Percentiles rank a stretch among this genome's conserved stretches.
Evolutionary conservation across 2,797 vertebrate species (phyloP).

Genomic region (Parotocinclus haroldoi): DNA sequence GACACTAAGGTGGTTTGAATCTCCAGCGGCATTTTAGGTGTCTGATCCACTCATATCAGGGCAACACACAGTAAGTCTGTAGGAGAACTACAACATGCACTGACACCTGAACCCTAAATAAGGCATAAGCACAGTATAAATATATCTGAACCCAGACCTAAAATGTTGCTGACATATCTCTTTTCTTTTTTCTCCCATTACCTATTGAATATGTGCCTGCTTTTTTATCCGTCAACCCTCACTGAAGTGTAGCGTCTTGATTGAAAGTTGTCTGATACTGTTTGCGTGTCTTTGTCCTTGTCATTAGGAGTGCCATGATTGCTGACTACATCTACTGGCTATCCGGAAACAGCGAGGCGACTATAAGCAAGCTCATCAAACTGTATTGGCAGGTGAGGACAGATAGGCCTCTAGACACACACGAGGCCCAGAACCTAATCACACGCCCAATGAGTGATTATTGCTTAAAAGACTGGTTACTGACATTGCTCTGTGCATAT

Average conservation of each 20-base stretch:
- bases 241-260: conserved; percentile 47
- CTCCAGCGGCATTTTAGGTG: no score
- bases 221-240: conserved; percentile 18
- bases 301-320: conserved; percentile 73
- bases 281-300: conserved; percentile 58
- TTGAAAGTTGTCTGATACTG: conserved; percentile 50
- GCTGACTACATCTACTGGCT: conserved; percentile 82
- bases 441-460: conserved; percentile 77
- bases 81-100: no score
- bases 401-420: conserved; percentile 55
- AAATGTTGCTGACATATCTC: background rate
- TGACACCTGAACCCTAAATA: no score
- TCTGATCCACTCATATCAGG: no score
- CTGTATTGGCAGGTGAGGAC: conserved; percentile 89
- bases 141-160: background rate
- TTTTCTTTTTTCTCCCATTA: background rate
- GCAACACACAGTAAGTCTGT: no score
- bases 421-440: conserved; percentile 57
- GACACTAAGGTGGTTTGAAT: no score
- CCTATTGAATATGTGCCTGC: conserved; percentile 42
- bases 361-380: conserved; percentile 80
- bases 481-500: conserved; percentile 72
- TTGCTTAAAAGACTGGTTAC: conserved; percentile 76
- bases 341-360: conserved; percentile 61
- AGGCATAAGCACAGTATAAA: no score